These are phyloP conservation scores for Merops nubicus DNA, from an alignment of 2,113 vertebrate species.

Conservation along the genomic window DNA sequence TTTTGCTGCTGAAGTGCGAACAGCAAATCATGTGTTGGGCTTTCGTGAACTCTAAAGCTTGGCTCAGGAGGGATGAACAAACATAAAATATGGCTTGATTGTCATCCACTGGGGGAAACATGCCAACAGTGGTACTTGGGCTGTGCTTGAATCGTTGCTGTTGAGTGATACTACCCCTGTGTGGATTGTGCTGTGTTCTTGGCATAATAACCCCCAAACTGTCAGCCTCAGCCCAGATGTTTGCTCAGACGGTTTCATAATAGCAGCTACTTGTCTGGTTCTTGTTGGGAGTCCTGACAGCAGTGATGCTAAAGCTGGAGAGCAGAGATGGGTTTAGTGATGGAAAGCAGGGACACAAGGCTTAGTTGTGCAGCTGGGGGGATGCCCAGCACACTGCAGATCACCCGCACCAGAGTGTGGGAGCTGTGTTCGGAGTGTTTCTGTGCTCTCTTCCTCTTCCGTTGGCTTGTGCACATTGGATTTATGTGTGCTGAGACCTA, in stretches of 20 bases:
- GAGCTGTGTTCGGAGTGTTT: not conserved
- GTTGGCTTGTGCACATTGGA: not conserved
- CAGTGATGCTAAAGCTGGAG: not conserved
- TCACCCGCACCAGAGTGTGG: accelerated
- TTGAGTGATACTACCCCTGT: accelerated
- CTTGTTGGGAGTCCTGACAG: not conserved
- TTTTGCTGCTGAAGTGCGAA: not conserved
- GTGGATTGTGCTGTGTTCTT: not conserved
- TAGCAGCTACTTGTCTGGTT: not conserved
- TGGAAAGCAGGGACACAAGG: accelerated
- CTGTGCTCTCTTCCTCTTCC: not conserved
- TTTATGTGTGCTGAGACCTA: not conserved
- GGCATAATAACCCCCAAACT: not conserved
- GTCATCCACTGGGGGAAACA: not conserved
- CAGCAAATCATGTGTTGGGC: not conserved
- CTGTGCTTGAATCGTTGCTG: not conserved
- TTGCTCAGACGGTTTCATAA: not conserved
- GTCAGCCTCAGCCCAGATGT: not conserved
- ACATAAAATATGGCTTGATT: not conserved
- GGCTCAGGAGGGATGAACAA: not conserved
- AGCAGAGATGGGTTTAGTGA: not conserved
- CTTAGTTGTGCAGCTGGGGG: not conserved
- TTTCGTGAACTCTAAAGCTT: not conserved
- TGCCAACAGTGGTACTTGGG: not conserved
- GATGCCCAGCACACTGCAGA: accelerated